Percentiles rank a stretch among this genome's conserved stretches.
Conservation (phyloP, 2,888 invertebrate species). For the Hypselothyrea guttata region DNA sequence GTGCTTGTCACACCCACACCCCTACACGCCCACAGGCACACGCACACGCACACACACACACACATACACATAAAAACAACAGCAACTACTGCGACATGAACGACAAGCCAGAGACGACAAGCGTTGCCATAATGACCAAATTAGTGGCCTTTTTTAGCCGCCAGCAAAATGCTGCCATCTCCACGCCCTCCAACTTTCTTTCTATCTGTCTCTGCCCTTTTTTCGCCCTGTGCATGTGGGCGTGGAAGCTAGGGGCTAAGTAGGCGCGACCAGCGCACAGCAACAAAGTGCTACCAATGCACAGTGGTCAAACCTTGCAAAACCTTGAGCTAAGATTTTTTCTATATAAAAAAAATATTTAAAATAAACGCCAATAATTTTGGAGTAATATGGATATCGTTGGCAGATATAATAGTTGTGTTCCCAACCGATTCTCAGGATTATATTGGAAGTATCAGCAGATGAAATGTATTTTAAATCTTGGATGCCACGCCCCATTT, state of each 20-base stretch:
- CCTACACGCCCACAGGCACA: conserved; percentile 19
- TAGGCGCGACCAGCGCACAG: conserved; percentile 2
- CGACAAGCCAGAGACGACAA: conserved; percentile 24
- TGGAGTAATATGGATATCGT: too few species aligned
- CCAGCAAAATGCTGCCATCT: conserved; percentile 25
- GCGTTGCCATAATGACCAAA: conserved; percentile 61
- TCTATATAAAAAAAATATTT: too few species aligned
- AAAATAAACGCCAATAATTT: too few species aligned
- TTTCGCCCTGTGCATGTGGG: neutral
- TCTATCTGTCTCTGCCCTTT: neutral
- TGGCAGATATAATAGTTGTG: too few species aligned
- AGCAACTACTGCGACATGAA: neutral
- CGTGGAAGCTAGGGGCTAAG: neutral
- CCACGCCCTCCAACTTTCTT: conserved; percentile 3
- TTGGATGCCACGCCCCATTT: too few species aligned
- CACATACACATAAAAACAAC: neutral
- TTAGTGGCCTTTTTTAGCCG: conserved; percentile 57
- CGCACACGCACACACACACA: neutral
- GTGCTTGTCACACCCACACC: conserved; percentile 29
- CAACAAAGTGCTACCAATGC: too few species aligned
- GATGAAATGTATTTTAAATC: too few species aligned
- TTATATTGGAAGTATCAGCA: too few species aligned
- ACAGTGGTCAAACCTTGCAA: too few species aligned
- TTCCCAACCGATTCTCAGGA: too few species aligned
- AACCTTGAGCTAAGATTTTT: too few species aligned